Evolutionary conservation across 1,140 invertebrate genomes (phyloP), one percentile per base, ranked within the genome.

Genomic region (Caenorhabditis tropicalis): DNA sequence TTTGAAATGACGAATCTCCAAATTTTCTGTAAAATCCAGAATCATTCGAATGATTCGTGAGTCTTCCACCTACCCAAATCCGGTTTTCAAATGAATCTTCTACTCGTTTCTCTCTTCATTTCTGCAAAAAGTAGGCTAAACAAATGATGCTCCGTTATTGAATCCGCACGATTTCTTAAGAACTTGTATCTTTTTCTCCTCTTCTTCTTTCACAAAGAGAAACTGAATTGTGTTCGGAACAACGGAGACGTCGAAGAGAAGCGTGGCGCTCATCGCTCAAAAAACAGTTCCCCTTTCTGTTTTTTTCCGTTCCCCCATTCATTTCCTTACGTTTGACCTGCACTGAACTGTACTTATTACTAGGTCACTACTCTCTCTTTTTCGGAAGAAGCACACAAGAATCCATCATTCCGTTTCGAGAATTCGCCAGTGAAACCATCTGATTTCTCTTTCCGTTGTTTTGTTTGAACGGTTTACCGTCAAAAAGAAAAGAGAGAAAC

Each of bases 61-160:
- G 65, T n/a, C 24, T 46, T 36, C 15, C 19, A 21, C 65, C 65
- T 27, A 74, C 65, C 21, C 36, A 74, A 74, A 74, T 74, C 65
- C 65, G 36, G 65, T 74, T 74, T 43, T 39, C n/a, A 43, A 74
- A 24, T 74, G 27, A 12, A 31, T 27, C 6, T 21, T 74, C 36
- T 24, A 10, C 7, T 24, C n/a, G 12, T 12, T 36, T 36, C 16
- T 27, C 31, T 74, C 36, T 74, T 46, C 29, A 24, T 43, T 39
- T 74, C 36, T 74, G 65, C 65, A 43, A 74, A 74, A 74, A 74
- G 65, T 74, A 74, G 65, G 65, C 36, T 74, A 74, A 74, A 36
- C 65, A 74, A 74, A 74, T 74, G 65, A 51, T 51, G 49, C 49
- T 51, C 49, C 24, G 27, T n/a, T 15, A 21, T 10, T 15, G 53